These are phyloP conservation scores for Bombyx mori DNA, from an alignment of 1,140 invertebrate genomes.

Conservation along the genomic window ASM3026992v2 NC_085126.1:5492501-5493000, in stretches of 20 bases:
- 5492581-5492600: conserved; percentile 51
- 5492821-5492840: conserved; percentile 46
- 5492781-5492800: conserved; percentile 52
- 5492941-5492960: conserved; percentile 11
- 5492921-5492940: conserved; percentile 64
- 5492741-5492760: conserved; percentile 48
- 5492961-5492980: conserved; percentile 6
- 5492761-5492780: conserved; percentile 41
- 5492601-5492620: conserved; percentile 60
- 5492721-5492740: conserved; percentile 41
- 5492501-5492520: conserved; percentile 3
- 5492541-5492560: conserved; percentile 62
- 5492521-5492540: conserved; percentile 59
- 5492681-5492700: conserved; percentile 47
- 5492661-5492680: conserved; percentile 52
- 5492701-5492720: conserved; percentile 15
- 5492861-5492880: conserved; percentile 59
- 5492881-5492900: conserved; percentile 56
- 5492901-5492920: conserved; percentile 52
- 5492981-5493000: conserved; percentile 2
- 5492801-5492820: conserved; percentile 36
- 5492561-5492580: conserved; percentile 58
- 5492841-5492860: conserved; percentile 62
- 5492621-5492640: conserved; percentile 52
- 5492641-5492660: conserved; percentile 42